Evolutionary conservation across 2,797 vertebrate genomes (phyloP).

Genomic region (Sebastiscus albofasciatus): DNA sequence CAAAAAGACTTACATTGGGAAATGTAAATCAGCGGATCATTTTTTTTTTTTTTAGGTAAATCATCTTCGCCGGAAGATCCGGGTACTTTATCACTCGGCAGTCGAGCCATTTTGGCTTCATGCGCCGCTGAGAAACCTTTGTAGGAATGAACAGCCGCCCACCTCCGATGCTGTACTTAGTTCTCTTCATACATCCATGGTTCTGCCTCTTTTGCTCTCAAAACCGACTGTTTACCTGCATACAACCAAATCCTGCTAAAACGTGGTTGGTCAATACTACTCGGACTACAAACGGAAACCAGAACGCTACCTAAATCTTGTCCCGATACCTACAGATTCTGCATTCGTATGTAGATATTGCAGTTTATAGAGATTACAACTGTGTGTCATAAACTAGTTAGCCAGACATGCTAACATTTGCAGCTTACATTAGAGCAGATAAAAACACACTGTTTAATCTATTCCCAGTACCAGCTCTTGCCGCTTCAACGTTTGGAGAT

Average conservation of each 20-base stretch:
- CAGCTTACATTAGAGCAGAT: neutral
- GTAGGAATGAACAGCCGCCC: no score
- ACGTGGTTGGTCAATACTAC: neutral
- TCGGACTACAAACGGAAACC: neutral
- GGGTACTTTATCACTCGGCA: no score
- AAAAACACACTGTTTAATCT: neutral
- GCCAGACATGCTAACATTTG: neutral
- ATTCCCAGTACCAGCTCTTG: neutral
- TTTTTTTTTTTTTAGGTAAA: no score
- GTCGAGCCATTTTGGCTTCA: no score
- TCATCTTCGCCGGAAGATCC: no score
- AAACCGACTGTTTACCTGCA: neutral
- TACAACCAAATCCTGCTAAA: neutral
- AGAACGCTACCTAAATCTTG: no score
- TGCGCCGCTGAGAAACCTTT: no score
- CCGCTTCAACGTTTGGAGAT: neutral
- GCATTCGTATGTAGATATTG: no score
- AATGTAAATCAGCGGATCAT: accelerated
- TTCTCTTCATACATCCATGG: no score
- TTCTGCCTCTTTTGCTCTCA: neutral
- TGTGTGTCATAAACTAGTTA: neutral
- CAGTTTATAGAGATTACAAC: neutral
- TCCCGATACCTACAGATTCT: neutral
- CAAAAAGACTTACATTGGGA: no score
- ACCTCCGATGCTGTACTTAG: accelerated